Evolutionary conservation across 1,140 invertebrate species (phyloP).

Genomic region (Polypedilum pembai): DNA sequence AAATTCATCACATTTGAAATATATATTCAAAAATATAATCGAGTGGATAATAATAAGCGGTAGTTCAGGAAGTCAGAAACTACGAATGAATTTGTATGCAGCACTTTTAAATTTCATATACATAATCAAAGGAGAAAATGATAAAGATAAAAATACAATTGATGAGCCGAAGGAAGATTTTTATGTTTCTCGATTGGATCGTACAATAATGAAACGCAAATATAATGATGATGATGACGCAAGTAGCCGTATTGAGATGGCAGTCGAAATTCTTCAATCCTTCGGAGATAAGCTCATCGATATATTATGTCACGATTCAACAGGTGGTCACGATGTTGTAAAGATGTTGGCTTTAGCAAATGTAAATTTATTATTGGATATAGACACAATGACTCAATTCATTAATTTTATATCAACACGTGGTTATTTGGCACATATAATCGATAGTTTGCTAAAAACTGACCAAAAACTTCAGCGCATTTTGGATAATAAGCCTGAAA

Average conservation of each 20-base stretch:
- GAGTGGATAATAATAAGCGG: constrained; percentile 65
- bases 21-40: constrained; percentile 59
- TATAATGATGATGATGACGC: constrained; percentile 35
- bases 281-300: constrained; percentile 78
- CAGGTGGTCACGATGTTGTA: constrained; percentile 79
- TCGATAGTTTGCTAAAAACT: constrained; percentile 69
- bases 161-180: constrained; percentile 35
- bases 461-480: constrained; percentile 62
- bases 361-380: constrained; percentile 67
- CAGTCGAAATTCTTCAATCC: constrained; percentile 52
- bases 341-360: constrained; percentile 79
- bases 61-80: constrained; percentile 62
- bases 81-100: constrained; percentile 77
- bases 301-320: constrained; percentile 75
- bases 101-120: constrained; percentile 67
- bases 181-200: constrained; percentile 54
- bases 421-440: constrained; percentile 76
- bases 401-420: constrained; percentile 64
- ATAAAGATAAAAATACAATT: constrained; percentile 35
- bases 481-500: constrained; percentile 59
- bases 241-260: constrained; percentile 34
- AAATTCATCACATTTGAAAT: constrained; percentile 57
- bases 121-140: constrained; percentile 52
- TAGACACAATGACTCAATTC: constrained; percentile 63
- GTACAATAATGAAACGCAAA: constrained; percentile 38